Conservation (phyloP, 2,888 invertebrate genomes). For the Andricus quercusramuli region DNA sequence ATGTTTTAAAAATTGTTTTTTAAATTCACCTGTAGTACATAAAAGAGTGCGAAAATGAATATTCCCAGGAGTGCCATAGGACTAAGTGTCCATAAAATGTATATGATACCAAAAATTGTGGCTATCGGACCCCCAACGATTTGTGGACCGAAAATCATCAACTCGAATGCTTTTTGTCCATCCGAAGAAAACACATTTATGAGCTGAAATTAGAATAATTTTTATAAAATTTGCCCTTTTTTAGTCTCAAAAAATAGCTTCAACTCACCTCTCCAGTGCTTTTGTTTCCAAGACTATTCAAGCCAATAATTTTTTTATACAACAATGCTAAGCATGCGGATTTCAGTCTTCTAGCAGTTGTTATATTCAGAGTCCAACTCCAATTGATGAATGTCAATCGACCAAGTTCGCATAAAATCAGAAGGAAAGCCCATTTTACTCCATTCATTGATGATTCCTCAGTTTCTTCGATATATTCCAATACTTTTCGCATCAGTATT, state of each 20-base stretch:
- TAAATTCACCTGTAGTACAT: conserved; percentile 80
- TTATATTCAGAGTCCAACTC: conserved; percentile 80
- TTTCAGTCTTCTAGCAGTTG: conserved; percentile 75
- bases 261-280: conserved; percentile 76
- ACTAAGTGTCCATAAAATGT: conserved; percentile 80
- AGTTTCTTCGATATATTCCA: conserved; percentile 76
- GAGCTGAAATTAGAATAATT: conserved; percentile 75
- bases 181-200: conserved; percentile 82
- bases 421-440: conserved; percentile 77
- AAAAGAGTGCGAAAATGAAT: conserved; percentile 79
- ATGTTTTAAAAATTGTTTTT: conserved; percentile 38
- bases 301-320: conserved; percentile 74
- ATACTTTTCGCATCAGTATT: conserved; percentile 78
- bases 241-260: conserved; percentile 15
- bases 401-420: conserved; percentile 78
- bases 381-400: conserved; percentile 79
- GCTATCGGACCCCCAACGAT: conserved; percentile 81
- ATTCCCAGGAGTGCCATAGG: conserved; percentile 80
- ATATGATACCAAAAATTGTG: conserved; percentile 78
- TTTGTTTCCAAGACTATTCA: conserved; percentile 77
- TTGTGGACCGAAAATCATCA: conserved; percentile 79
- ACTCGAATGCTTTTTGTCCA: conserved; percentile 80
- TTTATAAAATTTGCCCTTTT: no score
- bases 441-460: conserved; percentile 76
- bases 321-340: conserved; percentile 74